Evolutionary conservation across 1,140 invertebrate genomes (phyloP), one percentile per base, ranked within the genome.

Genomic region (Eriocheir sinensis): DNA sequence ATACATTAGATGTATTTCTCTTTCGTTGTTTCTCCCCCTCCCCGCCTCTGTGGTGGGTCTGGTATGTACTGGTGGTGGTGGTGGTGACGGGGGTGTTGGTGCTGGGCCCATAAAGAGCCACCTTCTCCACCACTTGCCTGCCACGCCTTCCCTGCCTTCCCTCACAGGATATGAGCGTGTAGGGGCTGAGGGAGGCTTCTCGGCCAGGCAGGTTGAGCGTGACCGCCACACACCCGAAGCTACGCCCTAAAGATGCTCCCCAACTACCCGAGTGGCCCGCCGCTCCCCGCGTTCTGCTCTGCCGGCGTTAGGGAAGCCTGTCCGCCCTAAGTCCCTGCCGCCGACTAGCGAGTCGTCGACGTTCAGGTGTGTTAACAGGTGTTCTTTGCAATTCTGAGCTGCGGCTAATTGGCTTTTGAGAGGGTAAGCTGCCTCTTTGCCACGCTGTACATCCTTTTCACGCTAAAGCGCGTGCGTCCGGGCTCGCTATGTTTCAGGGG

Each of bases 221-320:
- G 60, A 72, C 17, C 17, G 6, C 60, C 60, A 72, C 21, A n/a
- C 60, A 72, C 60, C 48, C 9, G 12, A 72, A 27, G n/a, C 60
- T 72, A 72, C 60, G 60, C 60, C 60, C 60, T 72, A 72, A 72
- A 72, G 60, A n/a, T n/a, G 60, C 60, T n/a, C 60, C 60, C 60
- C n/a, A 72, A 53, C 48, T 9, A 17, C 21, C 60, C 27, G 6
- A 72, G 27, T 72, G n/a, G 60, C 60, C n/a, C 21, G 8, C n/a
- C 60, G 60, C 6, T n/a, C n/a, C 60, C 27, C 60, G 6, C n/a
- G 4, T 21, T n/a, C 60, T 4, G 60, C 60, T 4, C n/a, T n/a
- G 4, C 60, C 21, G n/a, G n/a, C 27, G 3, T n/a, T n/a, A 72
- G 21, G 60, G 60, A 72, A 72, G 60, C 60, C 60, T 21, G 21